phyloP scores from a whole-genome alignment of 2,888 invertebrate species.

The Neoitamus cyanurus region DNA sequence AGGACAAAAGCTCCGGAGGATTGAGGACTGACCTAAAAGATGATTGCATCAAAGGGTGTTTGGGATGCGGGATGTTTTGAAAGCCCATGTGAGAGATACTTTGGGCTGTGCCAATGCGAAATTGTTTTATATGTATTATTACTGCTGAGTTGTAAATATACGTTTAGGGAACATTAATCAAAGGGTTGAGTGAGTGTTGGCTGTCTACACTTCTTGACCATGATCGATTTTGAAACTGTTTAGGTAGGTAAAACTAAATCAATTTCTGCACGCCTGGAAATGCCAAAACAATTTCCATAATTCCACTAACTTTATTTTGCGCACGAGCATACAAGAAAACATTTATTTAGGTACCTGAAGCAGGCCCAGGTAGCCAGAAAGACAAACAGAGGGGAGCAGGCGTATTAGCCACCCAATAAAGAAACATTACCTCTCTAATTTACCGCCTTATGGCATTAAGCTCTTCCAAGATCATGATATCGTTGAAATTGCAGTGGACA shows the following conservation, averaged over 20 bases:
- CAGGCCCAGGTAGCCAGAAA: background rate
- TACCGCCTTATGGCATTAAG: background rate
- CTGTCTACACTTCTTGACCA: background rate
- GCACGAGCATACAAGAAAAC: background rate
- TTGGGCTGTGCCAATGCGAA: background rate
- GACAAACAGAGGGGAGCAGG: background rate
- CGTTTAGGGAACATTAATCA: background rate
- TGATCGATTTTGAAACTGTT: background rate
- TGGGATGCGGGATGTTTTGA: background rate
- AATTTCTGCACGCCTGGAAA: background rate
- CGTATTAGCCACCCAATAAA: background rate
- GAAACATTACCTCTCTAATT: background rate
- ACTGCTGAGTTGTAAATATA: background rate
- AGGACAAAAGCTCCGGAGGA: conserved; percentile 11
- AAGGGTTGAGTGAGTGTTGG: background rate
- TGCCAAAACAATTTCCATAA: background rate
- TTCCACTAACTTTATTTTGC: background rate
- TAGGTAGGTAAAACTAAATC: background rate
- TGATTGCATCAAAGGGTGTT: conserved; percentile 8
- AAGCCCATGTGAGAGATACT: background rate
- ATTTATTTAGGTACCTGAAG: background rate
- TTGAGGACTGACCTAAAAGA: background rate
- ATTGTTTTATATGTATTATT: background rate
- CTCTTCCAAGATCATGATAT: background rate
- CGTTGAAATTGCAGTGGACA: background rate